Percentiles rank a stretch among this genome's conserved stretches.
Conservation (phyloP, 2,113 vertebrate genomes). For the Nycticorax nycticorax region DNA sequence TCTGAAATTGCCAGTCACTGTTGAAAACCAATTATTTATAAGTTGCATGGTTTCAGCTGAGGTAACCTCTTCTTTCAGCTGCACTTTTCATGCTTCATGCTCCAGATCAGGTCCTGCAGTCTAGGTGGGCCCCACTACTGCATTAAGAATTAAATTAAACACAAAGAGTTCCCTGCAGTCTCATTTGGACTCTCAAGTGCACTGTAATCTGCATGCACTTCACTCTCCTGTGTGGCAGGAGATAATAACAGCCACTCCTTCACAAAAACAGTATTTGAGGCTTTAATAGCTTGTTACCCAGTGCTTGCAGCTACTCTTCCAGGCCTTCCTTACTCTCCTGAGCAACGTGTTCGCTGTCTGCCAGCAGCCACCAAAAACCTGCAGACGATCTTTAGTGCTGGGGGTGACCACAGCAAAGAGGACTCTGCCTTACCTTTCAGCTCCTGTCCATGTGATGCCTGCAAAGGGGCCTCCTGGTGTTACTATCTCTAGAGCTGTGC, state of each 20-base stretch:
- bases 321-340: not conserved
- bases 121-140: not conserved
- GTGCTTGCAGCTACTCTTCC: not conserved
- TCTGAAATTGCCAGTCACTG: not conserved
- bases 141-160: conserved; percentile 6
- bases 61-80: not conserved
- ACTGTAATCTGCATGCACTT: not conserved
- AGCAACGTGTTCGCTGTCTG: accelerated
- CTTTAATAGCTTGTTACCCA: not conserved
- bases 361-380: not conserved
- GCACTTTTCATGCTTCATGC: not conserved
- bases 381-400: not conserved
- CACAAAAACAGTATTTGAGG: not conserved
- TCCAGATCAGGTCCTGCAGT: not conserved
- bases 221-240: not conserved
- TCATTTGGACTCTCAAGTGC: not conserved
- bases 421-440: not conserved
- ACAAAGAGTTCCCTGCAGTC: not conserved
- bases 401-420: not conserved
- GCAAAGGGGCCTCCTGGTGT: not conserved
- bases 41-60: not conserved
- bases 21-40: not conserved
- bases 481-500: not conserved
- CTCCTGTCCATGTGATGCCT: not conserved
- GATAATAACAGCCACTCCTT: not conserved